Evolutionary conservation across 2,113 vertebrate species (phyloP).

Genomic region (Chamaetylas fuelleborni): DNA sequence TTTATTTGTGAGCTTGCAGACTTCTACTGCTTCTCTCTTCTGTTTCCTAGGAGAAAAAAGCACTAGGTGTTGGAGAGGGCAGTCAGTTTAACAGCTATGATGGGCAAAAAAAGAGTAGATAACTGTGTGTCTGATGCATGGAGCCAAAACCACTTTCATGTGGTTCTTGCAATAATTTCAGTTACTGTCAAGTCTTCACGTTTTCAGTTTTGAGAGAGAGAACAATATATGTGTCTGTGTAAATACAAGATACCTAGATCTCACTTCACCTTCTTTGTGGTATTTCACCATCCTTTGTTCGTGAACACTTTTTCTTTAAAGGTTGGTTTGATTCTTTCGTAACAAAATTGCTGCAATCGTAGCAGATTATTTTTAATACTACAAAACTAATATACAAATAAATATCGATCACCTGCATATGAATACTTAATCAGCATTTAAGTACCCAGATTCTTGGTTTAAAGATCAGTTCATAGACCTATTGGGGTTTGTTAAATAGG

Average conservation of each 20-base stretch:
- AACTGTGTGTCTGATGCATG: background rate
- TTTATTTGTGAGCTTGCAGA: background rate
- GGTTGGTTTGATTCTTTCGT: background rate
- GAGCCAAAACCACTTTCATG: background rate
- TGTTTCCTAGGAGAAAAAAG: background rate
- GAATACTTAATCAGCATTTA: background rate
- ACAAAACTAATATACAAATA: background rate
- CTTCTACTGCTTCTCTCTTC: background rate
- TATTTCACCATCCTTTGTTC: background rate
- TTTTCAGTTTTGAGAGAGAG: background rate
- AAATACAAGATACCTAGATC: background rate
- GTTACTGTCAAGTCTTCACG: background rate
- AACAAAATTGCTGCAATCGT: background rate
- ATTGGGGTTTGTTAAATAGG: background rate
- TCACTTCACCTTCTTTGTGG: background rate
- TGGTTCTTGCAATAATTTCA: background rate
- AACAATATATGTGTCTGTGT: background rate
- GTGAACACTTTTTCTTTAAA: background rate
- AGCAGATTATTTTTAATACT: background rate
- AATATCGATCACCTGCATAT: background rate
- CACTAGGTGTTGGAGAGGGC: background rate
- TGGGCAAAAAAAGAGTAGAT: background rate
- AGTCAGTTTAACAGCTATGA: background rate
- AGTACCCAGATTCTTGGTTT: background rate
- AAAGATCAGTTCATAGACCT: background rate